Evolutionary conservation across 2,113 vertebrate genomes (phyloP).

Genomic region (Rana temporaria): DNA sequence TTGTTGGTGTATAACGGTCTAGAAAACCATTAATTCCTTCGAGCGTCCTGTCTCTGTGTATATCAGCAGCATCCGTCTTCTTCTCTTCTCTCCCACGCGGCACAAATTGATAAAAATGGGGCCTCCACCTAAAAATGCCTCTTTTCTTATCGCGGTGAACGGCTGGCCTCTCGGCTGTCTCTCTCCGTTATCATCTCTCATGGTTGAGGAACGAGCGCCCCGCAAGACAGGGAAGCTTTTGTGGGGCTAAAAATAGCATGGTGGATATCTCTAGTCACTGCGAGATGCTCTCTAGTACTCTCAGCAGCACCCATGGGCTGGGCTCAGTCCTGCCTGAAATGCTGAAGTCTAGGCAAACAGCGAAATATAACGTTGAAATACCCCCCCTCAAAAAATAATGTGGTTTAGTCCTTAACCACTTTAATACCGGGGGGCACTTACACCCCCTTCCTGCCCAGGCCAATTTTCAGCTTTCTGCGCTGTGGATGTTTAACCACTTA

Average conservation of each 20-base stretch:
- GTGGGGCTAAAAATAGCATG: not conserved
- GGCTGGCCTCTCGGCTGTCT: not conserved
- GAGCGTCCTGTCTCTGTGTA: not conserved
- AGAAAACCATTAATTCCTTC: not conserved
- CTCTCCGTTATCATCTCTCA: not conserved
- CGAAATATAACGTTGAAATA: too few species aligned
- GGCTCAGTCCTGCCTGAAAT: too few species aligned
- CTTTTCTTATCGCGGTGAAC: not conserved
- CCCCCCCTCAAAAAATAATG: too few species aligned
- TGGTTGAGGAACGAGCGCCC: not conserved
- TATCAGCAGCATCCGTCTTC: not conserved
- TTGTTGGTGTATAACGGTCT: not conserved
- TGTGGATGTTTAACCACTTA: too few species aligned
- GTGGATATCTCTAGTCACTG: too few species aligned
- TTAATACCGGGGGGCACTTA: too few species aligned
- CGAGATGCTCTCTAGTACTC: not conserved
- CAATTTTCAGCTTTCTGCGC: too few species aligned
- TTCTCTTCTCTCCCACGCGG: too few species aligned
- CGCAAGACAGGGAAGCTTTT: not conserved
- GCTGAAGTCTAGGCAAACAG: too few species aligned
- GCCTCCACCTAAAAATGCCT: not conserved
- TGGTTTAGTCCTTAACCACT: too few species aligned
- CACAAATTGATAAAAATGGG: not conserved
- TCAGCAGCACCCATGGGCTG: too few species aligned
- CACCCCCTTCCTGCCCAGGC: too few species aligned